These are phyloP conservation scores for Agapornis roseicollis DNA, from an alignment of 2,113 vertebrate species.

Conservation along the genomic window DNA sequence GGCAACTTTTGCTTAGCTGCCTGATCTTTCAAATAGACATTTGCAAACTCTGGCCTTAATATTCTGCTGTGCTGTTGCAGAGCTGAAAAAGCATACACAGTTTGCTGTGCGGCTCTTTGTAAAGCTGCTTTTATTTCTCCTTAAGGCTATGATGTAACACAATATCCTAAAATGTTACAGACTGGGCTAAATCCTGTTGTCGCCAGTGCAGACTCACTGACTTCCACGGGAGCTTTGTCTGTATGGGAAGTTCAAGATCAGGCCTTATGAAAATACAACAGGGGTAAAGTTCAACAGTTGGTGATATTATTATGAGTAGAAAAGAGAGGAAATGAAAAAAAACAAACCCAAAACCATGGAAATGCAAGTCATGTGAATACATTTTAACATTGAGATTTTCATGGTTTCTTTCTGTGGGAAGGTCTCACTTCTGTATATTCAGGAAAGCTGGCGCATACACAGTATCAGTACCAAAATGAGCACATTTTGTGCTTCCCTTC, in stretches of 20 bases:
- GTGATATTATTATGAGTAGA: constrained; percentile 21
- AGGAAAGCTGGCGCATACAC: neutral
- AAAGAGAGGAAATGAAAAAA: constrained; percentile 29
- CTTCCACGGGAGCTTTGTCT: constrained; percentile 15
- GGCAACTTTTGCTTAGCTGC: constrained; percentile 8
- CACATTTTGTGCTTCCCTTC: neutral
- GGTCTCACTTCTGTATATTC: constrained; percentile 17
- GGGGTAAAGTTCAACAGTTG: constrained; percentile 29
- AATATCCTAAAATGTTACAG: constrained; percentile 62
- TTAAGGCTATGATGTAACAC: constrained; percentile 60
- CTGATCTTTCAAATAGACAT: neutral
- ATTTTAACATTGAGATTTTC: neutral
- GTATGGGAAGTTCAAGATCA: neutral
- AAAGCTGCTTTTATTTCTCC: constrained; percentile 59
- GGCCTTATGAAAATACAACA: constrained; percentile 31
- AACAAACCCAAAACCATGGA: neutral
- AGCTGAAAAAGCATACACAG: neutral
- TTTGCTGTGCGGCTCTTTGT: constrained; percentile 2
- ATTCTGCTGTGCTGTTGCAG: neutral
- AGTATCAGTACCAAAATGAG: neutral
- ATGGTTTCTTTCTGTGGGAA: neutral
- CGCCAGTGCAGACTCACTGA: neutral
- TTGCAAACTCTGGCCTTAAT: constrained; percentile 26
- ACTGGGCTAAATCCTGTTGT: constrained; percentile 50
- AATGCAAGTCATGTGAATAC: constrained; percentile 14